Evolutionary conservation across 2,888 invertebrate species (phyloP), one percentile per base, ranked within the genome.

Genomic region (Parapristionchus giblindavisi): DNA sequence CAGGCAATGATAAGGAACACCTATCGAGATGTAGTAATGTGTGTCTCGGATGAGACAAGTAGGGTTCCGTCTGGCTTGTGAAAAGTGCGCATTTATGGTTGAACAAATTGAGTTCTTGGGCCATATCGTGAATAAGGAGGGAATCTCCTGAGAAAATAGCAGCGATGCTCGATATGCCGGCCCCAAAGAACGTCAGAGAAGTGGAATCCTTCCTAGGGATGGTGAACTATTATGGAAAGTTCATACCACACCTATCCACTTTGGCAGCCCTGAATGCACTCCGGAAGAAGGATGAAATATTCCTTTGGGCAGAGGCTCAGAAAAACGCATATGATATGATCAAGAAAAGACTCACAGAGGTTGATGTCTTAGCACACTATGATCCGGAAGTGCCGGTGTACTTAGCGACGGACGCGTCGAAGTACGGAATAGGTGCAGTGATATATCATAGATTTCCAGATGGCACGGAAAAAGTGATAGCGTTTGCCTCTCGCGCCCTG

Each of bases 181-280:
- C 61, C 8, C 86, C 85, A 1, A 79, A 75, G 24, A 83, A 84
- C 56, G 74, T 84, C 6, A 76, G 77, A 24, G 75, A 87, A 52
- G 70, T 88, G 3, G 76, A 80, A 27, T 79, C 84, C 1, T 85
- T 83, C 71, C 43, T 87, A 5, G 85, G 87, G 1, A 70, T 85
- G 68, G 66, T 87, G 0, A 83, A 84, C 32, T 84, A 85, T 70
- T 86, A 87, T 72, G 79, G 68, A 0, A 77, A 79, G 27, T 87
- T 87, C 65, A 70, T 87, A 14, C 80, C 81, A n/a, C 77, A 80
- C 40, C 63, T 86, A 54, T 75, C 82, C 8, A 78, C 77, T 8
- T 27, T 79, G n/a, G 66, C 82, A 29, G 84, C 85, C 0, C 71
- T 87, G 29, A 75, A 85, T 54, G 8, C 56, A 6, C 66, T 85